Evolutionary conservation across 1,140 invertebrate species (phyloP).

Genomic region (Trichonephila clavata): DNA sequence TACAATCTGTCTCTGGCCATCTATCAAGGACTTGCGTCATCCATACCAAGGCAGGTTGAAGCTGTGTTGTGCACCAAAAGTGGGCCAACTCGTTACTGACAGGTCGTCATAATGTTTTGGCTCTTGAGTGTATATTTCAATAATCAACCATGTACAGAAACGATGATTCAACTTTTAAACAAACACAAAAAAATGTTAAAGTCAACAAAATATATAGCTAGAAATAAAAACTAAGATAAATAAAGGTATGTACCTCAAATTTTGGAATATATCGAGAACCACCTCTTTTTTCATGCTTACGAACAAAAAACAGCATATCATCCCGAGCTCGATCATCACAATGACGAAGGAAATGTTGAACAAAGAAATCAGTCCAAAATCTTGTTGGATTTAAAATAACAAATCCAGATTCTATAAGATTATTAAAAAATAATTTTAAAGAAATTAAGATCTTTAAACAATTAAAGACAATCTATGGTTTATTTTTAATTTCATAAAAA

Average conservation of each 20-base stretch:
- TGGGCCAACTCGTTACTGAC: too few relatives aligned
- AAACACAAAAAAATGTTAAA: too few relatives aligned
- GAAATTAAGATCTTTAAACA: not conserved
- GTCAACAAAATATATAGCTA: not conserved
- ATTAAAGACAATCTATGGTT: too few relatives aligned
- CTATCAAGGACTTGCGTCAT: too few relatives aligned
- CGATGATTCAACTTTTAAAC: too few relatives aligned
- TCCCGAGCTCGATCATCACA: slow-evolving; percentile 90
- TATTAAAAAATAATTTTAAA: not conserved
- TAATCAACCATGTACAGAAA: too few relatives aligned
- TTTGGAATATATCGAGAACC: slow-evolving; percentile 92
- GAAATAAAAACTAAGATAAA: not conserved
- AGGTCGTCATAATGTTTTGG: too few relatives aligned
- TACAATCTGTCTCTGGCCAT: too few relatives aligned
- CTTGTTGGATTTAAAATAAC: slow-evolving; percentile 94
- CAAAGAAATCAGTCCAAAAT: slow-evolving; percentile 98
- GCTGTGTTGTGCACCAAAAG: too few relatives aligned
- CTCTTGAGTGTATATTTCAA: too few relatives aligned
- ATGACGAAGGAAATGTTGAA: slow-evolving; percentile 95
- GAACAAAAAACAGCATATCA: slow-evolving; percentile 97
- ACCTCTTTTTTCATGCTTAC: slow-evolving; percentile 93
- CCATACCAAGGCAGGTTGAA: too few relatives aligned
- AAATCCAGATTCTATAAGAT: slow-evolving; percentile 89
- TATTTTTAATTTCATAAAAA: too few relatives aligned
- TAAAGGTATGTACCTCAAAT: slow-evolving; percentile 86